A percentile compares a stretch with the other conserved stretches of the same genome.
These are phyloP conservation scores for Choristoneura fumiferana DNA, from an alignment of 1,140 invertebrate genomes.

Conservation along the genomic window DNA sequence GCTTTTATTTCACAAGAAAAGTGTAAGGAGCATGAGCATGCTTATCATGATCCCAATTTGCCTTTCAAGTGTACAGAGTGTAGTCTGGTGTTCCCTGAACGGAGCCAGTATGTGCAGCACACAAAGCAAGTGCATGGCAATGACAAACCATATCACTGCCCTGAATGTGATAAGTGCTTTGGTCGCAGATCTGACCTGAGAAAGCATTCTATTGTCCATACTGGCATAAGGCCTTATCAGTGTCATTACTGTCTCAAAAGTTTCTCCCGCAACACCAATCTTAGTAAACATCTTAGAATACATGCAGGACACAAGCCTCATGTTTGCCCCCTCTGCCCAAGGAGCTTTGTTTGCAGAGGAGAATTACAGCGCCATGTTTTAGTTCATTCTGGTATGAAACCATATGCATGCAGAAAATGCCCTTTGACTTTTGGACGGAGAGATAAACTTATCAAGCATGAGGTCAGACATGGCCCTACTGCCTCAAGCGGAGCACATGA, in stretches of 20 bases:
- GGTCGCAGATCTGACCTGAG: constrained; percentile 82
- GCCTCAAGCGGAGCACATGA: constrained; percentile 40
- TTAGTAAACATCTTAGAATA: constrained; percentile 90
- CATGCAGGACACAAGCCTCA: constrained; percentile 85
- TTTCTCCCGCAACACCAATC: constrained; percentile 88
- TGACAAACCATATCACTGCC: constrained; percentile 83
- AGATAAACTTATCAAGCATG: constrained; percentile 81
- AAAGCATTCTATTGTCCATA: constrained; percentile 86
- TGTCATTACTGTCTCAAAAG: constrained; percentile 84
- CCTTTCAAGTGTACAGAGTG: constrained; percentile 81
- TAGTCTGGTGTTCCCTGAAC: constrained; percentile 76
- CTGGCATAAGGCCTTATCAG: constrained; percentile 83
- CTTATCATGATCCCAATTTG: constrained; percentile 77
- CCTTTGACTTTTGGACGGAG: constrained; percentile 82
- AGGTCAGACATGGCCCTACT: constrained; percentile 75
- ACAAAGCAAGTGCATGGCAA: constrained; percentile 81
- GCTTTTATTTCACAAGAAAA: constrained; percentile 81
- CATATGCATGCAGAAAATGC: constrained; percentile 83
- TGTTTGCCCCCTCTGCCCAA: constrained; percentile 85
- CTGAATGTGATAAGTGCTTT: constrained; percentile 82
- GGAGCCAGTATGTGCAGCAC: constrained; percentile 80
- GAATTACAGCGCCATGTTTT: constrained; percentile 84
- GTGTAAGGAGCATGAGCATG: constrained; percentile 79
- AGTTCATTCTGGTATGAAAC: constrained; percentile 85
- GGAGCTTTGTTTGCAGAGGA: constrained; percentile 85